These are phyloP conservation scores for Stichodactyla mertensii DNA, from an alignment of 64 coral and sea anemone genomes.

Conservation along the genomic window DNA sequence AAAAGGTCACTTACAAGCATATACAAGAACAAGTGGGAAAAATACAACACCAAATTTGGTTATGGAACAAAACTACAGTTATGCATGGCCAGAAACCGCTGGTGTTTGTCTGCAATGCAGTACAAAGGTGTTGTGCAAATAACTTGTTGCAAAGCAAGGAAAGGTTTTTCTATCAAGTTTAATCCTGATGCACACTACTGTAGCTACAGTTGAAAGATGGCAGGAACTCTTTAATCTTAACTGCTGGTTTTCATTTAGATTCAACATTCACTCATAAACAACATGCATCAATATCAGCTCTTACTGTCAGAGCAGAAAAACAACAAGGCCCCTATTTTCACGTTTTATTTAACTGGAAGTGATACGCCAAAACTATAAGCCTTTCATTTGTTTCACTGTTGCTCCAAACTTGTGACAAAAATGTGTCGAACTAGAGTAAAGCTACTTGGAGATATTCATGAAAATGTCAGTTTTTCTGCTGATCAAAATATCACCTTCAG, in stretches of 20 bases:
- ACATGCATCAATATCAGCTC: neutral
- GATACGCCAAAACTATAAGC: too few species aligned
- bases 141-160: constrained; percentile 35
- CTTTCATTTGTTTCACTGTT: too few species aligned
- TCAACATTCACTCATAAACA: constrained; percentile 61
- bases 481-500: too few species aligned
- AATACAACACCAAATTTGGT: constrained; percentile 30
- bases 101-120: neutral
- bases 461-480: too few species aligned
- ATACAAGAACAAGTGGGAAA: constrained; percentile 25
- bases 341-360: too few species aligned
- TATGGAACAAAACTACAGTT: constrained; percentile 23
- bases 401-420: too few species aligned
- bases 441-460: too few species aligned
- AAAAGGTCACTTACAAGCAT: constrained; percentile 25
- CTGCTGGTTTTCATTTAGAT: constrained; percentile 37
- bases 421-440: too few species aligned
- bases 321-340: too few species aligned
- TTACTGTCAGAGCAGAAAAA: too few species aligned
- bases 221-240: constrained; percentile 22
- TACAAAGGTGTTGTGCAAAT: constrained; percentile 35
- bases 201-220: constrained; percentile 45
- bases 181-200: constrained; percentile 56
- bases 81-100: neutral
- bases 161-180: constrained; percentile 49